Evolutionary conservation across 2,797 vertebrate species (phyloP), one percentile per base, ranked within the genome.

Genomic region (Catostomus latipinnis): DNA sequence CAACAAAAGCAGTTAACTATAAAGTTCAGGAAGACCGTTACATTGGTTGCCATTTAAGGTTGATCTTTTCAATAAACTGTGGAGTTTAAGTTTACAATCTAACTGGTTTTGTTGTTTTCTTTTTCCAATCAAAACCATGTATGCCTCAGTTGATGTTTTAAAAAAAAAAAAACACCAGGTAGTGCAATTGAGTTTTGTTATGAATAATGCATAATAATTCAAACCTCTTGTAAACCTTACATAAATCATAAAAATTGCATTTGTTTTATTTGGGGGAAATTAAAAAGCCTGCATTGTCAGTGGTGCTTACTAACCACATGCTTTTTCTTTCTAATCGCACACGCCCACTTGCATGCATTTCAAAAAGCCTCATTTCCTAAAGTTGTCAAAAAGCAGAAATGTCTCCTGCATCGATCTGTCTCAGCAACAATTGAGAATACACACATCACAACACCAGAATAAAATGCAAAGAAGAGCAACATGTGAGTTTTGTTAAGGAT

Each of bases 331-430:
- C 14, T 11, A 12, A 48, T 66, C 18, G 45, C 22, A 45, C 14
- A n/a, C 13, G 43, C 53, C 68, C 63, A 48, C 67, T 76, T 82
- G 71, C 72, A 71, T 18, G 67, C 49, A 11, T 52, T 81, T 79
- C n/a, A 72, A 16, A 80, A 82, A 85, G 57, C 66, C 58, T 81
- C 78, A 71, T 81, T 86, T 84, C 85, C 85, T 84, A 86, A 81
- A 80, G 81, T 82, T 68, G 58, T 11, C 18, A 9, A 61, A 78
- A 80, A 80, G 77, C 77, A 80, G 77, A 80, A 80, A 80, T 62
- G 8, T 34, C n/a, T 78, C 1, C 2, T 65, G 16, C 1, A 54
- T 70, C 14, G 52, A 61, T 16, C 58, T 71, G 14, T n/a, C 14
- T 57, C 16, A 63, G 10, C 70, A 71, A 65, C 67, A 18, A 22